Evolutionary conservation across 2,113 vertebrate species (phyloP).

Genomic region (Salvelinus namaycush): DNA sequence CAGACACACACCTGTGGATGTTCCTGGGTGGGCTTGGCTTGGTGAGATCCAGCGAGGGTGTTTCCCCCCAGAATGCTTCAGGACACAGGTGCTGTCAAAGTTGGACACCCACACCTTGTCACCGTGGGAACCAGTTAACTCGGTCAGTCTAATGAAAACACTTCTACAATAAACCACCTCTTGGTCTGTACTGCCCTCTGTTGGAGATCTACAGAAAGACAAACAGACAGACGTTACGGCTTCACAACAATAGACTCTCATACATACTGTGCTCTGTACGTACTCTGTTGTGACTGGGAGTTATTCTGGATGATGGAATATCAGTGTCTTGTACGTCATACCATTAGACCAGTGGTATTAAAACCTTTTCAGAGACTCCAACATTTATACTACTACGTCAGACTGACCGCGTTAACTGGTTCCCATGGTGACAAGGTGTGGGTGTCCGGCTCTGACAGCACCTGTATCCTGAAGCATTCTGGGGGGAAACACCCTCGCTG

Average conservation of each 20-base stretch:
- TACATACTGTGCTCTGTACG: too few relatives aligned
- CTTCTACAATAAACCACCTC: background rate
- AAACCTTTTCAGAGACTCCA: too few relatives aligned
- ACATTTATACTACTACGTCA: too few relatives aligned
- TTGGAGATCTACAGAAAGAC: constrained; percentile 11
- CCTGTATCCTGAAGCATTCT: constrained; percentile 53
- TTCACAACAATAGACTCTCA: too few relatives aligned
- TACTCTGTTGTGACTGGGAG: too few relatives aligned
- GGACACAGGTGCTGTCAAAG: constrained; percentile 48
- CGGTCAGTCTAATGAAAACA: background rate
- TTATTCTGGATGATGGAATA: too few relatives aligned
- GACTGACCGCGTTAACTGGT: constrained; percentile 21
- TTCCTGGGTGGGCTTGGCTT: constrained; percentile 65
- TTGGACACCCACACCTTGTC: constrained; percentile 19
- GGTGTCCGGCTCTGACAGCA: constrained; percentile 27
- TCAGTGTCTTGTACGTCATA: too few relatives aligned
- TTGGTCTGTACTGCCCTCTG: constrained; percentile 35
- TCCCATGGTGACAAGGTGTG: constrained; percentile 27
- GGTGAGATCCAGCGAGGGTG: constrained; percentile 36
- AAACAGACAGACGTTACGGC: too few relatives aligned
- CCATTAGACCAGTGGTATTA: too few relatives aligned
- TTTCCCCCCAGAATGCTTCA: constrained; percentile 39
- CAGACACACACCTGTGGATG: constrained; percentile 50
- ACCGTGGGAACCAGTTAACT: constrained; percentile 31
- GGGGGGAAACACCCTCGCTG: constrained; percentile 36